These are phyloP conservation scores for Rhopalosiphum padi DNA, from an alignment of 1,140 invertebrate species.

Conservation along the genomic window DNA sequence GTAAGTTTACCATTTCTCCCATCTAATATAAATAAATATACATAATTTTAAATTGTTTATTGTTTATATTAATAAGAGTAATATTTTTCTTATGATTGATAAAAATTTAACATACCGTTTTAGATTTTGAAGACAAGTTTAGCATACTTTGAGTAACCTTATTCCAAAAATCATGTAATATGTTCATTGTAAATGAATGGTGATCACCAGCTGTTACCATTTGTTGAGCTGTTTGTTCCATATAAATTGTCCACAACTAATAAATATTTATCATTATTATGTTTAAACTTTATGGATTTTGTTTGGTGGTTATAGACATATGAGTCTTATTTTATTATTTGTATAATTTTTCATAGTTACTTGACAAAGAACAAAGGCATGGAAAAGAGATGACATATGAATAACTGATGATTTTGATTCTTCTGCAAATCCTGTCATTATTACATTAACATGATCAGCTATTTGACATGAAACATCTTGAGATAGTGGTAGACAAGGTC, in stretches of 20 bases:
- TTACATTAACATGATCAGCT: slow-evolving; percentile 95
- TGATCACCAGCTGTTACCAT: slow-evolving; percentile 73
- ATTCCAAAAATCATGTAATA: slow-evolving; percentile 98
- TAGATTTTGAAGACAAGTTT: slow-evolving; percentile 91
- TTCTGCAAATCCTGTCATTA: slow-evolving; percentile 95
- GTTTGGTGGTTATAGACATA: too few relatives aligned
- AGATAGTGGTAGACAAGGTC: slow-evolving; percentile 83
- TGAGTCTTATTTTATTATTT: neutral
- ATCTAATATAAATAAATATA: slow-evolving; percentile 69
- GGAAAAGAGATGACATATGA: slow-evolving; percentile 90
- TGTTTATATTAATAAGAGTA: slow-evolving; percentile 50
- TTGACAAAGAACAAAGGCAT: slow-evolving; percentile 83
- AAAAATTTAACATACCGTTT: slow-evolving; percentile 72
- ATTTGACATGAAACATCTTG: slow-evolving; percentile 95
- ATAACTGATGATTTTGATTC: slow-evolving; percentile 88
- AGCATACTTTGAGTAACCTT: slow-evolving; percentile 95
- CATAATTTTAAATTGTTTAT: neutral
- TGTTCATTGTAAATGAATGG: slow-evolving; percentile 76
- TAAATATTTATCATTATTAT: slow-evolving; percentile 55
- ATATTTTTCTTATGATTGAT: slow-evolving; percentile 59
- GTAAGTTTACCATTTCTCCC: slow-evolving; percentile 96
- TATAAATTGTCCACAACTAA: slow-evolving; percentile 96
- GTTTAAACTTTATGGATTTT: neutral
- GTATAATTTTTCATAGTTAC: slow-evolving; percentile 62
- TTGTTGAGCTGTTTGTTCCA: slow-evolving; percentile 84